Conservation (phyloP, 2,797 vertebrate genomes). For the Chloroceryle amazona region DNA sequence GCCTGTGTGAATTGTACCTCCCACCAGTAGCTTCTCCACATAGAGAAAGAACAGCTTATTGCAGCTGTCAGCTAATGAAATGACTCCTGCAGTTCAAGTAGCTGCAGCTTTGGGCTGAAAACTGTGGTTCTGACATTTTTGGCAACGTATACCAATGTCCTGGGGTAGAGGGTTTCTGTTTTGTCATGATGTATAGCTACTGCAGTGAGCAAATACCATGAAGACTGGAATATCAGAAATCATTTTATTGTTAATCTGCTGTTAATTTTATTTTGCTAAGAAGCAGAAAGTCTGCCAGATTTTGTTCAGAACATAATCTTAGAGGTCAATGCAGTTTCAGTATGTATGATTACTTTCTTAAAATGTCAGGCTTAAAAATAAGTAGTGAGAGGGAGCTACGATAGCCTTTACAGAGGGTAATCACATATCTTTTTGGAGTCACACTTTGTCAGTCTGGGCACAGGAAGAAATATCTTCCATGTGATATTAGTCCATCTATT, state of each 20-base stretch:
- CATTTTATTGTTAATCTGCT: neutral
- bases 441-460: neutral
- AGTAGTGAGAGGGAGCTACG: neutral
- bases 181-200: neutral
- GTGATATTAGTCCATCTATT: neutral
- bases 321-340: neutral
- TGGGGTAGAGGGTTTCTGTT: conserved; percentile 27
- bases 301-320: neutral
- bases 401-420: neutral
- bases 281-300: neutral
- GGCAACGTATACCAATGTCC: neutral
- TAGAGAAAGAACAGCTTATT: conserved; percentile 36
- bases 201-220: neutral
- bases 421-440: neutral
- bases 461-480: neutral
- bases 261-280: neutral
- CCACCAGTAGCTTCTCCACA: conserved; percentile 37
- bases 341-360: neutral
- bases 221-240: neutral
- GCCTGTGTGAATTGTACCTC: conserved; percentile 38
- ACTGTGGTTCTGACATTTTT: conserved; percentile 32
- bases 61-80: conserved; percentile 60
- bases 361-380: neutral
- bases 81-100: conserved; percentile 43
- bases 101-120: conserved; percentile 46